A percentile compares a stretch with the other conserved stretches of the same genome.
Conservation (phyloP, 1,140 invertebrate species). For the Procambarus virginalis region DNA sequence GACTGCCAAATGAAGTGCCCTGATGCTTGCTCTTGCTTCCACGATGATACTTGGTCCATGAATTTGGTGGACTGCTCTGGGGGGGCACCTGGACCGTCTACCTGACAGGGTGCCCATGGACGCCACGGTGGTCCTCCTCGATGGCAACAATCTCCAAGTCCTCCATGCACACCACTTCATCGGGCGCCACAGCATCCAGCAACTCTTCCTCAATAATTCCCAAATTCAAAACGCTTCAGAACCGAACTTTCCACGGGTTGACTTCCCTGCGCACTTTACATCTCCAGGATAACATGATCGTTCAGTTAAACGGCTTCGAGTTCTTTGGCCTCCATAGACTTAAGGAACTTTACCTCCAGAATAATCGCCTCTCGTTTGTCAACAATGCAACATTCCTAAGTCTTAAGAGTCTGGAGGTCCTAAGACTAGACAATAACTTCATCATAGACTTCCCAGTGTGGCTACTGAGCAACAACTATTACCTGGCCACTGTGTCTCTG, state of each 20-base stretch:
- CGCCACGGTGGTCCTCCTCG: slow-evolving; percentile 90
- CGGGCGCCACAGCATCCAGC: slow-evolving; percentile 90
- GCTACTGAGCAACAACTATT: slow-evolving; percentile 80
- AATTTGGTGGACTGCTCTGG: slow-evolving; percentile 92
- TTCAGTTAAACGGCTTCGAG: slow-evolving; percentile 87
- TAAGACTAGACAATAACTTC: slow-evolving; percentile 86
- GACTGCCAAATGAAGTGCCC: slow-evolving; percentile 97
- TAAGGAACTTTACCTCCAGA: slow-evolving; percentile 80
- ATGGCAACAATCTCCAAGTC: slow-evolving; percentile 88
- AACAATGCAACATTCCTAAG: slow-evolving; percentile 85
- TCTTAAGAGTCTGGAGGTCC: slow-evolving; percentile 81
- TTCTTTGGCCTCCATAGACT: slow-evolving; percentile 84
- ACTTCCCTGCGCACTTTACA: slow-evolving; percentile 84
- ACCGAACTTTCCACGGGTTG: slow-evolving; percentile 92
- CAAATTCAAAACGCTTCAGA: slow-evolving; percentile 90
- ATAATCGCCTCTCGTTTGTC: slow-evolving; percentile 83
- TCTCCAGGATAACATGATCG: slow-evolving; percentile 88
- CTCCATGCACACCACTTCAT: slow-evolving; percentile 93
- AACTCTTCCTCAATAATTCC: slow-evolving; percentile 89
- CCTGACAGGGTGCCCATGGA: slow-evolving; percentile 93
- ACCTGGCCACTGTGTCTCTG: slow-evolving; percentile 79
- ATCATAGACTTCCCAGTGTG: slow-evolving; percentile 84
- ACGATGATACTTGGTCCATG: slow-evolving; percentile 92
- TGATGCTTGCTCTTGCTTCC: slow-evolving; percentile 91
- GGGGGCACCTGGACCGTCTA: slow-evolving; percentile 82